These are phyloP conservation scores for Drosophila kanekoi DNA, from an alignment of 2,888 invertebrate species.

Conservation along the genomic window DNA sequence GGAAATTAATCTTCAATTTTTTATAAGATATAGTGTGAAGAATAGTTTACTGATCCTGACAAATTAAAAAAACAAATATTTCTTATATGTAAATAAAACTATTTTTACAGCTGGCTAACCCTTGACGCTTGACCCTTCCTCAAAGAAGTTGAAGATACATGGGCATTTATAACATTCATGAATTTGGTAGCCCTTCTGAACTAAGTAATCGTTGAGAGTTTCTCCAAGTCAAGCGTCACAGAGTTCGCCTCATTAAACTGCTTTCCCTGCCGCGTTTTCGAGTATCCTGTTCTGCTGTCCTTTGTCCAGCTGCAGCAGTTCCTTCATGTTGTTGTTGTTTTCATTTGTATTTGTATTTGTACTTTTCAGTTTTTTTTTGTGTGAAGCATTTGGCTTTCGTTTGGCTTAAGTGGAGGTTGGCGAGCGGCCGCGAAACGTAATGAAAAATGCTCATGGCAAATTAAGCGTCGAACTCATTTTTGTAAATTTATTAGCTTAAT, in stretches of 20 bases:
- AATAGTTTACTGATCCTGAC: too few relatives aligned
- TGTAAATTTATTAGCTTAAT: slow-evolving; percentile 77
- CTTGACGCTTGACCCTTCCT: too few relatives aligned
- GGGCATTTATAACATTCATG: not conserved
- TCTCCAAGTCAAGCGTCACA: slow-evolving; percentile 21
- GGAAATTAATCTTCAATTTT: too few relatives aligned
- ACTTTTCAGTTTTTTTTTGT: slow-evolving; percentile 35
- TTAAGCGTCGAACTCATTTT: slow-evolving; percentile 79
- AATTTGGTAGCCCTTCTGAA: not conserved
- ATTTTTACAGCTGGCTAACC: too few relatives aligned
- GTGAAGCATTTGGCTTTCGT: slow-evolving; percentile 32
- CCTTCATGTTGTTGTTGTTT: slow-evolving; percentile 31
- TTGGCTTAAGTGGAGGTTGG: slow-evolving; percentile 25
- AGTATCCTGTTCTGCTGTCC: slow-evolving; percentile 15
- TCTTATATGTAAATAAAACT: too few relatives aligned
- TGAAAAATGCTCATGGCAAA: slow-evolving; percentile 79
- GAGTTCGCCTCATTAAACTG: slow-evolving; percentile 9
- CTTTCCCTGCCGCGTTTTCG: slow-evolving; percentile 17
- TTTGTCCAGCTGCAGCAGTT: slow-evolving; percentile 9
- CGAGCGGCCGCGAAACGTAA: slow-evolving; percentile 61
- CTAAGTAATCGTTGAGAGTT: slow-evolving; percentile 22
- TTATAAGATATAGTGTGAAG: too few relatives aligned
- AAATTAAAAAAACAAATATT: too few relatives aligned
- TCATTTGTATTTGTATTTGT: slow-evolving; percentile 20
- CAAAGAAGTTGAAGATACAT: not conserved